These are phyloP conservation scores for Sweltsa coloradensis DNA, from an alignment of 1,140 invertebrate species.

Conservation along the genomic window DNA sequence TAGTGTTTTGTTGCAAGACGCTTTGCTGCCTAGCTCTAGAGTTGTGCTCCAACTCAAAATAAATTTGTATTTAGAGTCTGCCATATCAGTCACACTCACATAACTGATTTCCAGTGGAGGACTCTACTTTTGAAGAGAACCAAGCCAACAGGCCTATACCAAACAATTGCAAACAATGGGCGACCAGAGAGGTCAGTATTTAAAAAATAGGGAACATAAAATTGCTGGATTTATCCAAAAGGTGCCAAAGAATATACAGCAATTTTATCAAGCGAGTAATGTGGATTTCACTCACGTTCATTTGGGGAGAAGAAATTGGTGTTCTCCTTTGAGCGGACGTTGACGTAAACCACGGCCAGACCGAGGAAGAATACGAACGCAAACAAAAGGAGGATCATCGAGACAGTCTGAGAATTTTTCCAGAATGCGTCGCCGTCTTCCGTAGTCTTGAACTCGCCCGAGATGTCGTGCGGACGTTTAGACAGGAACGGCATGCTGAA, in stretches of 20 bases:
- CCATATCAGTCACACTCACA: no score
- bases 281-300: not conserved
- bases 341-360: constrained; percentile 3
- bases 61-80: no score
- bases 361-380: constrained; percentile 1
- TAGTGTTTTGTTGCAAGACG: no score
- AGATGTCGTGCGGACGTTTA: not conserved
- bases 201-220: not conserved
- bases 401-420: constrained; percentile 4
- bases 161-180: not conserved
- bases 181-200: not conserved
- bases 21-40: no score
- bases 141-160: not conserved
- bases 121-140: no score
- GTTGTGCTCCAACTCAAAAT: no score
- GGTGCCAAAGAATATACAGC: not conserved
- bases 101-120: no score
- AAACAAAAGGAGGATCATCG: constrained; percentile 3
- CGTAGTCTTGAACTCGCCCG: constrained; percentile 5
- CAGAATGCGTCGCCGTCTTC: constrained; percentile 1
- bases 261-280: not conserved
- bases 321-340: not conserved
- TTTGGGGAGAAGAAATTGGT: not conserved
- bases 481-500: no score
- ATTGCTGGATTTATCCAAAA: not conserved